Evolutionary conservation across 2,113 vertebrate species (phyloP), one percentile per base, ranked within the genome.

Genomic region (Cyprinodon tularosa): DNA sequence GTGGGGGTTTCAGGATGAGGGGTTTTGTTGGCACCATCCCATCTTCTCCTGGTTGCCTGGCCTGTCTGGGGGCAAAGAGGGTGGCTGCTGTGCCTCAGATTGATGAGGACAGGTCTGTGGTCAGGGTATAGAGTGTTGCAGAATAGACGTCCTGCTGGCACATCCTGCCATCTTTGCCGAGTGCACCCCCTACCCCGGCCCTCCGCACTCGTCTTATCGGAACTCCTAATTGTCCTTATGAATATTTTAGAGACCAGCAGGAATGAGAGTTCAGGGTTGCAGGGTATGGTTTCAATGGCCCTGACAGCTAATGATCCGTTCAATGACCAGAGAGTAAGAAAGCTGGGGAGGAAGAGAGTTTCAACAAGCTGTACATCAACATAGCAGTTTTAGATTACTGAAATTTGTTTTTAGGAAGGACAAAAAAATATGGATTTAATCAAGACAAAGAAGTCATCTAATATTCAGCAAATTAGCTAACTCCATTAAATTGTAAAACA

Each of bases 211-310:
- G 87, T 90, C 89, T 94, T 94, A 95, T 93, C 90, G 92, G 93
- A 94, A 93, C 93, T 95, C 90, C 93, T 94, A 92, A 94, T 93
- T 94, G 94, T 91, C 91, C 92, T 95, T 90, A 95, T 95, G 94
- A 94, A 94, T 95, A 94, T 95, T 95, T 95, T 94, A 94, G 90
- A 92, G 86, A 90, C 76, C 66, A 92, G 93, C 91, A 91, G 90
- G 90, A 94, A 93, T 85, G 86, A 84, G 89, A 93, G 84, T 88
- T 89, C 90, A 88, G 82, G 85, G 86, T 84, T 87, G 86, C 80
- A 22, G 87, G 91, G 81, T 94, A 88, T 85, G 90, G 94, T 94
- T 94, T 93, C 93, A 94, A 91, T 90, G 86, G 86, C 88, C 87
- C 84, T 92, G 89, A 92, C 86, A 89, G 89, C 91, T 92, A 92